These are phyloP conservation scores for Eumeta japonica DNA, from an alignment of 1,140 invertebrate genomes.

Conservation along the genomic window DNA sequence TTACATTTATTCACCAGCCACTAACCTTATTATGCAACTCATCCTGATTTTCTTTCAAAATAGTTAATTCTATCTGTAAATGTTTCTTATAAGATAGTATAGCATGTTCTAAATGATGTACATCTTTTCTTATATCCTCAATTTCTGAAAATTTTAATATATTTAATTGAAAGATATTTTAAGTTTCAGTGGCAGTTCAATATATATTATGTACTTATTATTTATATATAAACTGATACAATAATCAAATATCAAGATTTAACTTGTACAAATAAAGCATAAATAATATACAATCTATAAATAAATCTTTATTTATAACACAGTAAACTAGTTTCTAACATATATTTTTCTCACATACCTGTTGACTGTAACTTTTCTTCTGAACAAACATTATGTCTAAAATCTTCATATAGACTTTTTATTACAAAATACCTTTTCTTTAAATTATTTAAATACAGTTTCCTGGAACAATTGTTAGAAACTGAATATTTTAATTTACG, in stretches of 20 bases:
- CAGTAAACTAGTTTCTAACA: too few species aligned
- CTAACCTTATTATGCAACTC: slow-evolving; percentile 27
- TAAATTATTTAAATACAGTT: slow-evolving; percentile 16
- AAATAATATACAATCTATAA: too few species aligned
- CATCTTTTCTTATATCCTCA: slow-evolving; percentile 39
- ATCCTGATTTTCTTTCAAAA: slow-evolving; percentile 23
- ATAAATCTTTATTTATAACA: slow-evolving; percentile 6
- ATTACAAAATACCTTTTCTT: slow-evolving; percentile 22
- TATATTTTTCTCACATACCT: too few species aligned
- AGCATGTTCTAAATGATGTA: slow-evolving; percentile 38
- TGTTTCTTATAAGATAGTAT: slow-evolving; percentile 33
- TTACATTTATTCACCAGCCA: too few species aligned
- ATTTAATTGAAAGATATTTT: too few species aligned
- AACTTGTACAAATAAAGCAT: too few species aligned
- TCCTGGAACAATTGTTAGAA: slow-evolving; percentile 8
- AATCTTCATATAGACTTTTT: slow-evolving; percentile 30
- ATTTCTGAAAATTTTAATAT: too few species aligned
- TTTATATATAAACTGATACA: too few species aligned
- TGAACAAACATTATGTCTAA: slow-evolving; percentile 20
- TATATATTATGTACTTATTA: too few species aligned
- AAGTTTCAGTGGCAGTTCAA: too few species aligned
- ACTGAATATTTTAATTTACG: neutral
- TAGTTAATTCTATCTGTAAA: slow-evolving; percentile 23
- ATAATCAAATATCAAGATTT: too few species aligned
- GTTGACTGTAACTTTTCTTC: slow-evolving; percentile 14